Evolutionary conservation across 2,797 vertebrate genomes (phyloP), one percentile per base, ranked within the genome.

Genomic region (Danio jaintianensis): DNA sequence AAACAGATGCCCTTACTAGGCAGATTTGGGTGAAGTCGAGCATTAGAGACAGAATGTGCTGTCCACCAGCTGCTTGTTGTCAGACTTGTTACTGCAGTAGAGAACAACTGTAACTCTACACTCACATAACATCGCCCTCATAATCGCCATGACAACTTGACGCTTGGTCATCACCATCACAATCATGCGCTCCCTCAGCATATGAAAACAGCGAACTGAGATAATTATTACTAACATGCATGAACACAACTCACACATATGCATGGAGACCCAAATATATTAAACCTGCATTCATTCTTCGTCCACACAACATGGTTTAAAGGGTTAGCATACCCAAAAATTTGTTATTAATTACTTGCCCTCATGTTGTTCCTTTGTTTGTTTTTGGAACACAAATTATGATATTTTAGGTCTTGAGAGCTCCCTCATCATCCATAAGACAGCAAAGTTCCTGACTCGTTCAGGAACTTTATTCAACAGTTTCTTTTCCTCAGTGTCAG

Each of bases 91-190:
- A 64, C 15, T n/a, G 18, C 12, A 70, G 76, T 40, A 70, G 12
- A 61, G 71, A 29, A 74, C 58, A n/a, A 58, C 11, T 78, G 76
- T 59, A 52, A 70, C 66, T 61, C 43, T 53, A 71, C 45, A n/a
- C 29, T 53, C 18, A 78, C 53, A 69, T 53, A 69, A 50, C 53
- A 78, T 18, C 75, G 22, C 20, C 45, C 45, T 72, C 45, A 62
- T 43, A 70, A 79, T 52, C 18, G 29, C 45, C 56, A 79, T 70
- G 64, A 50, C 75, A 22, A 78, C 66, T 69, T 67, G 20, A 78
- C 0, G 10, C 66, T 18, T 3, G 4, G 53, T 29, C 29, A 78
- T 59, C 75, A 29, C 18, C 36, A 43, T 43, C n/a, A 13, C 18
- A 29, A 29, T 29, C 29, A 29, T 29, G 22, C 12, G 29, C 29